phyloP scores from a whole-genome alignment of 2,888 invertebrate species.

The Sympetrum striolatum region DNA sequence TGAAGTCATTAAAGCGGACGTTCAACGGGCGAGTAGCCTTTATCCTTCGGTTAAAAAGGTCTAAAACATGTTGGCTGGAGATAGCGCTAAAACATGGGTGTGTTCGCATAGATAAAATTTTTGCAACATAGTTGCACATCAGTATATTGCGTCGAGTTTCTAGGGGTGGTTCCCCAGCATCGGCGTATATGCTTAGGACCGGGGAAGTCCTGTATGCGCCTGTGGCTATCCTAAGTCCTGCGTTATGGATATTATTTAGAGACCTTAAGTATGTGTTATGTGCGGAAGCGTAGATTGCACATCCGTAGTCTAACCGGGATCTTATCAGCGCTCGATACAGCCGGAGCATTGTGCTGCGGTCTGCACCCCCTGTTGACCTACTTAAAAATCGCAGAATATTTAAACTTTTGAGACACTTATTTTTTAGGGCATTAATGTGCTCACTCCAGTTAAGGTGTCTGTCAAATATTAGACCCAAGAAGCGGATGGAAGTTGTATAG shows the following conservation, averaged over 20 bases:
- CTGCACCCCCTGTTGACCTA: slow-evolving; percentile 30
- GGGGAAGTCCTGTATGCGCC: too few species aligned
- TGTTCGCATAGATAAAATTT: too few species aligned
- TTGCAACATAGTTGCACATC: neutral
- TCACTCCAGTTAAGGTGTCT: slow-evolving; percentile 25
- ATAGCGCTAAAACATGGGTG: too few species aligned
- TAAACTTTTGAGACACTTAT: slow-evolving; percentile 1
- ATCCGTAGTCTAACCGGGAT: neutral
- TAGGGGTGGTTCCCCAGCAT: too few species aligned
- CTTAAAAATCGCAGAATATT: slow-evolving; percentile 23
- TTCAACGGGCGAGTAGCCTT: neutral
- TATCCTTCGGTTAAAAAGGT: too few species aligned
- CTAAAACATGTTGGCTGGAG: too few species aligned
- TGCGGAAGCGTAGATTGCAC: neutral
- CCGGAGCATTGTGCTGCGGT: slow-evolving; percentile 11
- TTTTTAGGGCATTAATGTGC: neutral
- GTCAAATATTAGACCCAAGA: slow-evolving; percentile 21
- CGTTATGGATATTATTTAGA: neutral
- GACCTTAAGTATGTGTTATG: neutral
- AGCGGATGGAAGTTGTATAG: slow-evolving; percentile 2
- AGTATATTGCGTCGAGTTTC: too few species aligned
- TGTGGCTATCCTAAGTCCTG: too few species aligned
- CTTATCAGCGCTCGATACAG: neutral
- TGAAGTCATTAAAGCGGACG: too few species aligned
- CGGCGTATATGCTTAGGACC: too few species aligned